Conservation (phyloP, 2,888 invertebrate genomes). For the Hirtodrosophila alboralis region DNA sequence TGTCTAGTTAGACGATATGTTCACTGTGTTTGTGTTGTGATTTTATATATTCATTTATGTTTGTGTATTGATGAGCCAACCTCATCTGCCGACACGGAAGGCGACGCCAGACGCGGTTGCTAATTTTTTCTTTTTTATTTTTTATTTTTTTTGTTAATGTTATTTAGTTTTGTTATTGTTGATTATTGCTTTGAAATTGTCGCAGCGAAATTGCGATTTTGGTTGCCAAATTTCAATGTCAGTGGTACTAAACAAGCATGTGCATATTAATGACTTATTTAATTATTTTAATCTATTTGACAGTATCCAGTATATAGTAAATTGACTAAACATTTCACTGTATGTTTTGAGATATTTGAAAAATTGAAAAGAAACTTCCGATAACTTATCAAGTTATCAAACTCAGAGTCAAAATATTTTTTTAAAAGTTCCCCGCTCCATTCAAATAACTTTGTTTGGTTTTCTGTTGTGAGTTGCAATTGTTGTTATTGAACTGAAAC, state of each 20-base stretch:
- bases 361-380: no score
- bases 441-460: slow-evolving; percentile 5
- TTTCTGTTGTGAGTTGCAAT: slow-evolving; percentile 41
- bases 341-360: no score
- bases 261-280: slow-evolving; percentile 60
- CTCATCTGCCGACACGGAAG: slow-evolving; percentile 78
- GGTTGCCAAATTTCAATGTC: slow-evolving; percentile 74
- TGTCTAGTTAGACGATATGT: slow-evolving; percentile 23
- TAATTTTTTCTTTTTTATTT: slow-evolving; percentile 19
- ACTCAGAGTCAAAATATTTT: no score
- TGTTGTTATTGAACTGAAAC: slow-evolving; percentile 69
- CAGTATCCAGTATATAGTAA: no score
- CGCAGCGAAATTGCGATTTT: slow-evolving; percentile 60
- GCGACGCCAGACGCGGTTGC: slow-evolving; percentile 42
- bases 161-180: slow-evolving; percentile 16
- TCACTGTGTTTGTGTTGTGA: slow-evolving; percentile 17
- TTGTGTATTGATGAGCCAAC: slow-evolving; percentile 33
- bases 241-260: slow-evolving; percentile 51
- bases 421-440: no score
- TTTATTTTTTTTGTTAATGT: slow-evolving; percentile 5
- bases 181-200: slow-evolving; percentile 45
- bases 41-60: slow-evolving; percentile 16
- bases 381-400: no score
- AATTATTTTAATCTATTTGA: no score
- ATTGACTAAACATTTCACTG: no score